Percentiles rank a stretch among this genome's conserved stretches.
Evolutionary conservation across 23 tunicate species (phyloP).

Genomic region (Clavelina lepadiformis): DNA sequence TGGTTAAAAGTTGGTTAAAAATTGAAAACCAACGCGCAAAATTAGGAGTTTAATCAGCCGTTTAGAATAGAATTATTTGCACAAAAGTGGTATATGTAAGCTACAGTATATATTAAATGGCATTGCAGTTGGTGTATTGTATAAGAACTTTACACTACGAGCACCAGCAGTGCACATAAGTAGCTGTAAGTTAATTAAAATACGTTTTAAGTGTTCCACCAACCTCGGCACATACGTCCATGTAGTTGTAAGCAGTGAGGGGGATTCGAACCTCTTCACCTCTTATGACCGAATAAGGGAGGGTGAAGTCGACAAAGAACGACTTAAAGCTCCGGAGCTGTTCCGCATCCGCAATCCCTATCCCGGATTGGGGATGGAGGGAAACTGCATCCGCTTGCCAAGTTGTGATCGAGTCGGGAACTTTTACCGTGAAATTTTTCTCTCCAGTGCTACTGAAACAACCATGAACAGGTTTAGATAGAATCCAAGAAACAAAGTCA

Average conservation of each 20-base stretch:
- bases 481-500: too few species aligned
- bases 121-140: too few species aligned
- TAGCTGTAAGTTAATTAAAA: background rate
- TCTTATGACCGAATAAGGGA: constrained; percentile 83
- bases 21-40: background rate
- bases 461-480: background rate
- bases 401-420: constrained; percentile 85
- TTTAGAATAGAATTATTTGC: background rate
- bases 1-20: background rate
- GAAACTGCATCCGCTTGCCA: constrained; percentile 88
- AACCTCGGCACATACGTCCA: constrained; percentile 64
- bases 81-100: background rate
- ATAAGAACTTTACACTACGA: too few species aligned
- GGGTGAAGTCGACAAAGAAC: constrained; percentile 76
- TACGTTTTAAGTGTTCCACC: background rate
- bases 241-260: constrained; percentile 78
- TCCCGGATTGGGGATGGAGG: constrained; percentile 39
- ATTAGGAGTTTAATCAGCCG: background rate
- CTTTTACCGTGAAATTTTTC: constrained; percentile 36
- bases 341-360: constrained; percentile 58
- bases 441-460: constrained; percentile 6
- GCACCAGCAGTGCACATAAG: background rate
- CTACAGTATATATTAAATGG: too few species aligned
- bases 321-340: constrained; percentile 21
- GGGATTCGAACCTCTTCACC: constrained; percentile 77